These are phyloP conservation scores for Melanotaenia nigrans DNA, from an alignment of 2,797 vertebrate genomes.

Conservation along the genomic window DNA sequence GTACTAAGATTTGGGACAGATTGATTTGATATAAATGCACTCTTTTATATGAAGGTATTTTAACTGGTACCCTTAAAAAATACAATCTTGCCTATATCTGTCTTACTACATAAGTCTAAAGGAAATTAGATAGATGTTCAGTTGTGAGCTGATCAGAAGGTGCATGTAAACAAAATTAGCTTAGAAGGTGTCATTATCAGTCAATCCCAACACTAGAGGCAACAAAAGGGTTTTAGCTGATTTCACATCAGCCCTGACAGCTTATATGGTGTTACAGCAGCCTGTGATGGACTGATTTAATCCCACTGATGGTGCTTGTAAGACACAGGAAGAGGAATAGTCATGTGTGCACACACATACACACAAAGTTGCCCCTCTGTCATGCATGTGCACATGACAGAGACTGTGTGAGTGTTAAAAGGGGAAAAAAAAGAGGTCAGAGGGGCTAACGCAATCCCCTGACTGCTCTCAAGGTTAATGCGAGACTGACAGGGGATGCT, in stretches of 20 bases:
- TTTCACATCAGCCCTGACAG: slow-evolving; percentile 64
- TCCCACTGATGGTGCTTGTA: slow-evolving; percentile 74
- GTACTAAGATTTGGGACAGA: too few species aligned
- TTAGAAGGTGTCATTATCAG: slow-evolving; percentile 57
- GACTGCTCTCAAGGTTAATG: slow-evolving; percentile 81
- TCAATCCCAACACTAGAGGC: slow-evolving; percentile 57
- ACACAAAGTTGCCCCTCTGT: slow-evolving; percentile 45
- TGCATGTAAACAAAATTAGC: slow-evolving; percentile 61
- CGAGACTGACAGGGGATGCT: slow-evolving; percentile 67
- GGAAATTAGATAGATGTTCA: background rate
- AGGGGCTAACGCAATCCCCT: slow-evolving; percentile 71
- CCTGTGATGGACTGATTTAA: slow-evolving; percentile 84
- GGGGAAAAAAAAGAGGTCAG: slow-evolving; percentile 64
- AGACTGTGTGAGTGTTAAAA: slow-evolving; percentile 42
- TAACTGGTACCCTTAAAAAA: too few species aligned
- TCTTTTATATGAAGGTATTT: too few species aligned
- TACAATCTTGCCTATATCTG: background rate
- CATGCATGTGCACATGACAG: slow-evolving; percentile 59
- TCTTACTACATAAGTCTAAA: background rate
- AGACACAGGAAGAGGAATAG: slow-evolving; percentile 59
- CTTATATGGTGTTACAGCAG: slow-evolving; percentile 57
- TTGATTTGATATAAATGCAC: too few species aligned
- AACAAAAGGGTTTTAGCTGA: slow-evolving; percentile 56
- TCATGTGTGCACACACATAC: slow-evolving; percentile 17
- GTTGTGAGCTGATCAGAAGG: slow-evolving; percentile 9